Percentiles rank a stretch among this genome's conserved stretches.
These are phyloP conservation scores for Halcyon smyrnensis DNA, from an alignment of 2,797 vertebrate species.

Conservation along the genomic window DNA sequence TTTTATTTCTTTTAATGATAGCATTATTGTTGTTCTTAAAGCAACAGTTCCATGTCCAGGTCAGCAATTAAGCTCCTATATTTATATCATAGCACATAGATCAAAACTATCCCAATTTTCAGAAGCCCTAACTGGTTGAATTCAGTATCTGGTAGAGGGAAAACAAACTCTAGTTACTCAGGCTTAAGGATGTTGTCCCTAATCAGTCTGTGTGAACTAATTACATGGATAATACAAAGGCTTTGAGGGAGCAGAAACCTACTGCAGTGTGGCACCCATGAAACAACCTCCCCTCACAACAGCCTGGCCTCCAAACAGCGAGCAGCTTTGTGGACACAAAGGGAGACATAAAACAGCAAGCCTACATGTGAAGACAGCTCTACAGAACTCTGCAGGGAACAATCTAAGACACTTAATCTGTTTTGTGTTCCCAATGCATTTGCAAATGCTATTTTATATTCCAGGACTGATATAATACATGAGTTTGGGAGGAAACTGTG, in stretches of 20 bases:
- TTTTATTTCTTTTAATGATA: background rate
- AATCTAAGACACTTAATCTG: background rate
- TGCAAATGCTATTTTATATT: background rate
- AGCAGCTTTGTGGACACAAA: background rate
- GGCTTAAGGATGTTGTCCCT: background rate
- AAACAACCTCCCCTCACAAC: background rate
- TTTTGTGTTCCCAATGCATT: background rate
- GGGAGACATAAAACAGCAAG: background rate
- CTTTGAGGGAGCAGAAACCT: background rate
- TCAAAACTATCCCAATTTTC: background rate
- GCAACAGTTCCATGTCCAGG: background rate
- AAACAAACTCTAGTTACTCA: background rate
- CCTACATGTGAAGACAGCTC: background rate
- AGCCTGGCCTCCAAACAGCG: background rate
- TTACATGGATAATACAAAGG: fast-evolving
- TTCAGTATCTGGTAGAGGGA: background rate
- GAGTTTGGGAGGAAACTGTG: background rate
- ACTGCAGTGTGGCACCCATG: background rate
- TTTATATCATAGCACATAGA: background rate
- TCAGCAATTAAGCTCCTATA: background rate
- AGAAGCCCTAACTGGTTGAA: background rate
- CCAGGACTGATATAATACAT: background rate
- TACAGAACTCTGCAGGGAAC: background rate
- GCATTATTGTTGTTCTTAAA: background rate
- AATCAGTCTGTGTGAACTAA: background rate